Evolutionary conservation across 37 sponge, comb jelly and placozoan genomes (phyloP).

Genomic region (Hormiphora californensis): DNA sequence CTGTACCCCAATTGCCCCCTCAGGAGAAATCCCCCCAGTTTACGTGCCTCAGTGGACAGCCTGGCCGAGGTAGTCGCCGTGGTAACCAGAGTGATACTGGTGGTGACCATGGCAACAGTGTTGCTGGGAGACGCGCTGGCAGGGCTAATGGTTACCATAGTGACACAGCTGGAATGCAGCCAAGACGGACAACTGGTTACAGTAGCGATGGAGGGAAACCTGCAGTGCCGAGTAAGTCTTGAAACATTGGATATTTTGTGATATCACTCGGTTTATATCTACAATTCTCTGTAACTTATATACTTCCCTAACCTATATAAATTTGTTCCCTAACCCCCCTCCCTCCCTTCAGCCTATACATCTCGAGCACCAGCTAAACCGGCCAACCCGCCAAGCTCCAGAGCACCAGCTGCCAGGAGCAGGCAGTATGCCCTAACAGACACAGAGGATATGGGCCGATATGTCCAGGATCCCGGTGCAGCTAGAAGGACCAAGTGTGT

Average conservation of each 20-base stretch:
- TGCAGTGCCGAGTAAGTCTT: too few species aligned
- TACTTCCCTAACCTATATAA: too few species aligned
- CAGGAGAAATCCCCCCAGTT: slow-evolving; percentile 56
- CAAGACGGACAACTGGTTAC: neutral
- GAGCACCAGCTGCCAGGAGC: neutral
- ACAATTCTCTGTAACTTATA: too few species aligned
- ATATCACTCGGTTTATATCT: too few species aligned
- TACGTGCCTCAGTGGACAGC: neutral
- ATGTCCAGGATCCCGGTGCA: too few species aligned
- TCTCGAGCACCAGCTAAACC: too few species aligned
- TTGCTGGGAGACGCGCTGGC: neutral
- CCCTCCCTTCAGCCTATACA: too few species aligned
- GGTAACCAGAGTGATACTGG: slow-evolving; percentile 44
- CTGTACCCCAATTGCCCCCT: neutral
- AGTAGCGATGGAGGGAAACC: slow-evolving; percentile 34
- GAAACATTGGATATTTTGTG: too few species aligned
- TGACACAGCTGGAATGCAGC: neutral
- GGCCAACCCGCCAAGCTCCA: slow-evolving; percentile 14
- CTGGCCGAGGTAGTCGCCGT: neutral
- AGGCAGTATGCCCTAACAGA: slow-evolving; percentile 33
- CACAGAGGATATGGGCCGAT: neutral
- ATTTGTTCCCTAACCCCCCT: too few species aligned
- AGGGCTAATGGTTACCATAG: slow-evolving; percentile 8
- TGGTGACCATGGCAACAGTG: too few species aligned
- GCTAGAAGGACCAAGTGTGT: too few species aligned